Base-by-base conservation (phyloP, 2,888 invertebrate species). In the Hybos culiciformis region DNA sequence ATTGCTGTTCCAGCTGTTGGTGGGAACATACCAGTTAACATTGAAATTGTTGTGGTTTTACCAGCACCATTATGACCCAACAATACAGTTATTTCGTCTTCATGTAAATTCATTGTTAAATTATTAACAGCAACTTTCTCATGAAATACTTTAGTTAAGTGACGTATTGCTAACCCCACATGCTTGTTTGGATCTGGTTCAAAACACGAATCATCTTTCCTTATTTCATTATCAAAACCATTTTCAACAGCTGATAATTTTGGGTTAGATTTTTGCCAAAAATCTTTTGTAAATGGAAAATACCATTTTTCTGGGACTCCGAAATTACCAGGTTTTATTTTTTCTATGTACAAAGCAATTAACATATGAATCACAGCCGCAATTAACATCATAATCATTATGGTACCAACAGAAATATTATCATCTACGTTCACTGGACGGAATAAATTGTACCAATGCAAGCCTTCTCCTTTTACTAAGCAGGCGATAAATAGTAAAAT, bases 11-110 rank as follows among this genome's bases (percentile, higher is more conserved):
- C 86, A 24, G 70, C 68, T 0, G 74, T 75, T 3, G 76, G 74
- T 21, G 74, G 70, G 45, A 76, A 63, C 57, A 81, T 74, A n/a
- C 80, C 91, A 42, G 86, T 88, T 26, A 92, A 66, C 77, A 92
- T 88, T 1, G 84, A 84, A 72, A 93, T 84, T 6, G 90, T 83
- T 0, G 91, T 91, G 3, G 87, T 86, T 69, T 92, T 92, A 11
- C 91, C 91, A 37, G 91, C 88, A 2, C 58, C 61, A 44, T 61
- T 61, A 48, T 83, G 82, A 1, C 83, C 84, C 41, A 86, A 67
- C 6, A 84, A 60, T 3, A 84, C 85, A 78, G 91, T 91, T 48
- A 92, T 90, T 68, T 93, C 90, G 47, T 83, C 80, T 57, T 85
- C 80, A 58, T 83, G 91, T 70, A 92, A 80, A 53, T 83, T 83